Evolutionary conservation across 2,888 invertebrate genomes (phyloP).

Genomic region (Dione juno): DNA sequence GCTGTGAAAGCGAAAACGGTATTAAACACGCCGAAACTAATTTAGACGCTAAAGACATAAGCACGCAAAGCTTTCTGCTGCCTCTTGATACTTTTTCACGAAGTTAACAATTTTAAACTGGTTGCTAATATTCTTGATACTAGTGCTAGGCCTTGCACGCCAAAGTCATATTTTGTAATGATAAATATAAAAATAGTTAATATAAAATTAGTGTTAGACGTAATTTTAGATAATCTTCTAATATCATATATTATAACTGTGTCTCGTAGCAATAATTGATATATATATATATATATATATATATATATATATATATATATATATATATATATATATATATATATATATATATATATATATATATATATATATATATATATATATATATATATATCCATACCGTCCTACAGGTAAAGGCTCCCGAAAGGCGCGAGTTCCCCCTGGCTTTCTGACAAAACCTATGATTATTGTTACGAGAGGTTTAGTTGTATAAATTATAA

Average conservation of each 20-base stretch:
- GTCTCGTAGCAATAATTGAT: not conserved
- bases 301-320: not conserved
- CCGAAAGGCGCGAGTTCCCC: too few relatives aligned
- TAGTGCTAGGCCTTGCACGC: not conserved
- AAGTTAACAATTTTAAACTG: conserved; percentile 23
- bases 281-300: too few relatives aligned
- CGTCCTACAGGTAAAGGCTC: too few relatives aligned
- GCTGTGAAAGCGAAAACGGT: conserved; percentile 70
- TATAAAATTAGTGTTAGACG: not conserved
- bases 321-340: not conserved
- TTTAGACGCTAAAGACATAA: conserved; percentile 61
- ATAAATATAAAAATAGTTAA: not conserved
- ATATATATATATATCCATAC: too few relatives aligned
- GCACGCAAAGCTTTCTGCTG: conserved; percentile 69
- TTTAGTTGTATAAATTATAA: not conserved
- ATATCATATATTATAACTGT: not conserved
- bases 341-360: too few relatives aligned
- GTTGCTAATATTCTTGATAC: not conserved
- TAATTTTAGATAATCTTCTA: not conserved
- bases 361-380: not conserved
- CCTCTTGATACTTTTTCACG: conserved; percentile 56
- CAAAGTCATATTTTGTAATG: conserved; percentile 2
- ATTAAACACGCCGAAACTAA: conserved; percentile 55
- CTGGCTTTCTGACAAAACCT: too few relatives aligned
- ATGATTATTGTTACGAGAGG: not conserved